Evolutionary conservation across 2,113 vertebrate genomes (phyloP).

Genomic region (Cyprinodon brontotheroides): DNA sequence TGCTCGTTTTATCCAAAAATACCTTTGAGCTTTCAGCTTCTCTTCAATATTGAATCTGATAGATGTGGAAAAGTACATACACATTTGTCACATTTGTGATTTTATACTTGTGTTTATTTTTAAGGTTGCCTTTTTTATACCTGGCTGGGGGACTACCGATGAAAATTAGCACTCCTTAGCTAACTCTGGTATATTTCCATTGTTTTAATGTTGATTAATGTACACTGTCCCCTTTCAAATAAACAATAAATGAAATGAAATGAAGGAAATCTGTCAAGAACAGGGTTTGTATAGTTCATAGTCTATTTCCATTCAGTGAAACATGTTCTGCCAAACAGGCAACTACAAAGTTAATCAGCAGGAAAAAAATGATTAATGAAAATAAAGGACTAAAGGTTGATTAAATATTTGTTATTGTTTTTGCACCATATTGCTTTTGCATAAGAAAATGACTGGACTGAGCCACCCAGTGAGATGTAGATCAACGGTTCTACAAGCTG

Average conservation of each 20-base stretch:
- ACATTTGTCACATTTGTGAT: too few species aligned
- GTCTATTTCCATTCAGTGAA: neutral
- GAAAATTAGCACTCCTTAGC: too few species aligned
- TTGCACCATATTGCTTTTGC: neutral
- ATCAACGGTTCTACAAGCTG: neutral
- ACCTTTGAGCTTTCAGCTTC: neutral
- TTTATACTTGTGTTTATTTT: too few species aligned
- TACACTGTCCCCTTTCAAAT: too few species aligned
- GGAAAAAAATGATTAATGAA: neutral
- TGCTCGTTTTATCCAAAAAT: too few species aligned
- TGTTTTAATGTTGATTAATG: too few species aligned
- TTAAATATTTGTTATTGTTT: neutral
- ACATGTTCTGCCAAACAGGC: neutral
- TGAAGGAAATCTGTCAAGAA: too few species aligned
- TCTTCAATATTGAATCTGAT: neutral
- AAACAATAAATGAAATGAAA: too few species aligned
- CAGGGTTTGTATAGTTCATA: neutral
- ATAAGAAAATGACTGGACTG: neutral
- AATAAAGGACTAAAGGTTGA: neutral
- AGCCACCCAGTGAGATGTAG: too few species aligned
- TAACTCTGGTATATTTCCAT: too few species aligned
- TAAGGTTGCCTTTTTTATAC: too few species aligned
- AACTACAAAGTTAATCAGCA: neutral
- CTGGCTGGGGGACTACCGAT: too few species aligned
- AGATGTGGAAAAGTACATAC: neutral